Base-by-base conservation (phyloP, 2,888 invertebrate species). In the Amblyjoppa proteus region DNA sequence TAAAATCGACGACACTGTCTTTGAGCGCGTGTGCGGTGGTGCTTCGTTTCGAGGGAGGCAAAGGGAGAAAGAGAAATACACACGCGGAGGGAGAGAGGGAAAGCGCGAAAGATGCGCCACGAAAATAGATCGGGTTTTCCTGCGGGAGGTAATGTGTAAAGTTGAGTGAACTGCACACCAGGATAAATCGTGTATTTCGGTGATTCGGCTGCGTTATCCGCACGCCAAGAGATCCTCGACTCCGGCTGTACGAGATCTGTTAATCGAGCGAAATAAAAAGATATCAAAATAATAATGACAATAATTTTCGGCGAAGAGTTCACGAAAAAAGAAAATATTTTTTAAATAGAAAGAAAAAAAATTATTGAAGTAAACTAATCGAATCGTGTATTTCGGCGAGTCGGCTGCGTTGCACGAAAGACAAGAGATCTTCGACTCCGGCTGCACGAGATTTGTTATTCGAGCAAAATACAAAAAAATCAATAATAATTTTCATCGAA, bases 121-220 rank as follows among this genome's bases (percentile, higher is more conserved):
- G 81, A 87, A 88, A 88, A 88, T 88, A 88, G 87, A 85, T 53
- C 83, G 83, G 83, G 81, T 77, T 88, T 87, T 78, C 87, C 79
- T 86, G 88, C 85, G 83, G 85, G 87, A 88, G 87, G 83, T 85
- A 83, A 84, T 82, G 84, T 80, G 87, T 84, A 85, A 87, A 88
- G 88, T 88, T 88, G 87, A 88, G 87, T 88, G 88, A 88, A 88
- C 88, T 87, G 81, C 82, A 83, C 81, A 53, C 78, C 80, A 86
- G 85, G 87, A 84, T 82, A 87, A 87, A 86, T 83, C 78, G 77
- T 84, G 69, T 83, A 84, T 84, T 85, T 83, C 69, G 61, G 83
- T 80, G 64, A 74, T 61, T n/a, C 20, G n/a, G 49, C 56, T 69
- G 64, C 66, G 45, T 77, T 61, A 68, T 71, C 58, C 71, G 69